phyloP scores from a whole-genome alignment of 2,113 vertebrate genomes.

The Suricata suricatta region DNA sequence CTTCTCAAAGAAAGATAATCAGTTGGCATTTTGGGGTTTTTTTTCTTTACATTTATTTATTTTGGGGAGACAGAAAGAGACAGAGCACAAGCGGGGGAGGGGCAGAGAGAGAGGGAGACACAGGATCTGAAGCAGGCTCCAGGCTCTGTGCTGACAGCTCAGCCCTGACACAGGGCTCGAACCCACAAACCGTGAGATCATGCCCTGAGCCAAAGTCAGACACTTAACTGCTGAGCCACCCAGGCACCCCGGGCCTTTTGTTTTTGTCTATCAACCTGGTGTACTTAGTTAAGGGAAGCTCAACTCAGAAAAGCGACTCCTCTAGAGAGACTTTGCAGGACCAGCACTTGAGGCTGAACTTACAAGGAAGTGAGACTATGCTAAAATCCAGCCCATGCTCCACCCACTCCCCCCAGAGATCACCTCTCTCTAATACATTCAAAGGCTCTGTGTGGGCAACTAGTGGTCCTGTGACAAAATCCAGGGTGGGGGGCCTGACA shows the following conservation, averaged over 20 bases:
- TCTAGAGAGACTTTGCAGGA: background rate
- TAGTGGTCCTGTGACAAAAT: background rate
- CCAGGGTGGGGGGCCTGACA: background rate
- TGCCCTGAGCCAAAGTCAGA: too few species aligned
- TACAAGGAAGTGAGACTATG: background rate
- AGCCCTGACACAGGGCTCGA: too few species aligned
- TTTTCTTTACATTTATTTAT: too few species aligned
- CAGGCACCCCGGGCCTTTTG: background rate
- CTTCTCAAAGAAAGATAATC: background rate
- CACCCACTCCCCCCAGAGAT: background rate
- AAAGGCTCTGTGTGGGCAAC: background rate
- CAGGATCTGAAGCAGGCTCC: too few species aligned
- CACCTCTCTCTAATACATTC: background rate
- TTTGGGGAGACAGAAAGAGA: too few species aligned
- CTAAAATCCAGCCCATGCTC: background rate
- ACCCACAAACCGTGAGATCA: too few species aligned
- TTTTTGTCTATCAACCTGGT: background rate
- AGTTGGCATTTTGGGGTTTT: background rate
- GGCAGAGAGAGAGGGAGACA: too few species aligned
- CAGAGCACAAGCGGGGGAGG: too few species aligned
- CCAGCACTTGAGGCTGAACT: background rate
- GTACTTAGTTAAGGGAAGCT: background rate
- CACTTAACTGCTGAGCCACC: too few species aligned
- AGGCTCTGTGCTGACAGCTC: too few species aligned
- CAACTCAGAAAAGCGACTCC: background rate